A percentile compares a stretch with the other conserved stretches of the same genome.
phyloP scores from a whole-genome alignment of 2,113 vertebrate species.

The Struthidea cinerea region DNA sequence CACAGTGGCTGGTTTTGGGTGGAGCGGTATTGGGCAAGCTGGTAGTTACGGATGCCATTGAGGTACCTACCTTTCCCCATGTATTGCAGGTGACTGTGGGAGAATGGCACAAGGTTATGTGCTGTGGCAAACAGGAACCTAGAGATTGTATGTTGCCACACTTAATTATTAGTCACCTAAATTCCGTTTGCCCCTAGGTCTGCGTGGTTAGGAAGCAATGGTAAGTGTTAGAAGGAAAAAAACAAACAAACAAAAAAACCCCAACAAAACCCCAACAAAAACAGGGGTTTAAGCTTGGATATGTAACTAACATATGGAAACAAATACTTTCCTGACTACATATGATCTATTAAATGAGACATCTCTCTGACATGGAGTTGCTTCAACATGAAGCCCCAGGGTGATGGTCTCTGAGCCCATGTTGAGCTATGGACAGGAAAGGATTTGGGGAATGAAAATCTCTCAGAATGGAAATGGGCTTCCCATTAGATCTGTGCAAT shows the following conservation, averaged over 20 bases:
- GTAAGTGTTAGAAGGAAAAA: background rate
- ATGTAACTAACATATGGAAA: background rate
- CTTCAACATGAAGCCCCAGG: background rate
- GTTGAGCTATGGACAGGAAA: background rate
- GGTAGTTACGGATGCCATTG: slow-evolving; percentile 24
- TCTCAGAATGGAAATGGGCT: background rate
- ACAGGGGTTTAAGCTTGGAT: background rate
- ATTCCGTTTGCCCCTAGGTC: slow-evolving; percentile 16
- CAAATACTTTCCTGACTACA: background rate
- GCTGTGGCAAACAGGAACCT: slow-evolving; percentile 50
- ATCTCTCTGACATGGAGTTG: background rate
- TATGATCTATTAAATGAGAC: background rate
- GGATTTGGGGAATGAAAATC: background rate
- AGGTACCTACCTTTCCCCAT: slow-evolving; percentile 20
- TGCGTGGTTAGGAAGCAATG: slow-evolving; percentile 3
- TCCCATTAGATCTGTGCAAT: background rate
- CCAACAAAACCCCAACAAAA: background rate
- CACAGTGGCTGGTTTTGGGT: slow-evolving; percentile 5
- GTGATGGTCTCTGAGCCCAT: background rate
- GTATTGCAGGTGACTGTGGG: background rate
- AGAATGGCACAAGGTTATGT: slow-evolving; percentile 14
- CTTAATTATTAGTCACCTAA: slow-evolving; percentile 5
- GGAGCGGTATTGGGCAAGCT: background rate
- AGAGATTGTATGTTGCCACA: slow-evolving; percentile 28
- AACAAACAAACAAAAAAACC: too few relatives aligned